A percentile compares a stretch with the other conserved stretches of the same genome.
Conservation (phyloP, 2,888 invertebrate genomes). For the Cephus spinipes region DNA sequence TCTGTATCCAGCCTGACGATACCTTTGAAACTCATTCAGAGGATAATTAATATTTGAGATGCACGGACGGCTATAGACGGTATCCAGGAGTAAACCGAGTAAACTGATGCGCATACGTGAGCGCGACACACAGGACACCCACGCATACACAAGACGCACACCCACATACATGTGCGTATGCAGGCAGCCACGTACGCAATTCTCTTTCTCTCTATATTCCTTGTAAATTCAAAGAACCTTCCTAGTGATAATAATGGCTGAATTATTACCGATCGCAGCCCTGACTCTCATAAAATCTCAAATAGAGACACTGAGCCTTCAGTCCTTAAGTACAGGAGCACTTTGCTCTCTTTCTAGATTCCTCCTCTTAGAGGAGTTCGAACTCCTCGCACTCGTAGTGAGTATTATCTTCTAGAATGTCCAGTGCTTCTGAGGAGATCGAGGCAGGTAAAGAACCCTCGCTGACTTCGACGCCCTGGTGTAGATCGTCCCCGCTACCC, state of each 20-base stretch:
- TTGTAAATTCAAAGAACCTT: not conserved
- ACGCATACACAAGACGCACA: not conserved
- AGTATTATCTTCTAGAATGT: conserved; percentile 49
- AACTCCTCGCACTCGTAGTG: conserved; percentile 60
- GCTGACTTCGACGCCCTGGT: conserved; percentile 45
- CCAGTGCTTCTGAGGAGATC: conserved; percentile 37
- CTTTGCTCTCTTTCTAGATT: not conserved
- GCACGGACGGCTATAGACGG: not conserved
- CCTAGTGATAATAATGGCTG: not conserved
- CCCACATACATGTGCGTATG: not conserved
- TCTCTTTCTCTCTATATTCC: not conserved
- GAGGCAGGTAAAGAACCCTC: conserved; percentile 45
- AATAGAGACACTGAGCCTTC: not conserved
- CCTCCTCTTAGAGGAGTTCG: conserved; percentile 46
- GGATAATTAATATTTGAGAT: not conserved
- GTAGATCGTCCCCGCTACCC: conserved; percentile 74
- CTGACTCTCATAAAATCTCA: not conserved
- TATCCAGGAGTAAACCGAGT: not conserved
- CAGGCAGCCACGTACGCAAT: not conserved
- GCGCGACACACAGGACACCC: no score
- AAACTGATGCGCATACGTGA: not conserved
- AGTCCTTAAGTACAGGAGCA: conserved; percentile 1
- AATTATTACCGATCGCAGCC: not conserved
- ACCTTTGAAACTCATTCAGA: not conserved
- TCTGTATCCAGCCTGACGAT: not conserved